phyloP scores from a whole-genome alignment of 1,140 invertebrate species.

The Chironomus striatipennis region DNA sequence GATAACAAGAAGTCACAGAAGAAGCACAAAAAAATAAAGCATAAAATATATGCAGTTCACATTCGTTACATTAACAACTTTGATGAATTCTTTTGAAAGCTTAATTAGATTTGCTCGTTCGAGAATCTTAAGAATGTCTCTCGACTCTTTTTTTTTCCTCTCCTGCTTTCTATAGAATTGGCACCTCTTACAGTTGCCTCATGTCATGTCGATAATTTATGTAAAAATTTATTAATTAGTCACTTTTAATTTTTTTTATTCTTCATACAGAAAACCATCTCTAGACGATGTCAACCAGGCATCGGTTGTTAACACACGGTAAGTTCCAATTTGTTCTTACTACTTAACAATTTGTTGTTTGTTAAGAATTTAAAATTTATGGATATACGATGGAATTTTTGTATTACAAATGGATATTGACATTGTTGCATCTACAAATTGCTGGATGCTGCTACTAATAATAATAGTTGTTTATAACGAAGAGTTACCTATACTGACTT shows the following conservation, averaged over 20 bases:
- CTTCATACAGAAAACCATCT: neutral
- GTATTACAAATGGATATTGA: too few relatives aligned
- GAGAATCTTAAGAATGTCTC: neutral
- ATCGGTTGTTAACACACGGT: slow-evolving; percentile 13
- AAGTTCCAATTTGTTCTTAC: neutral
- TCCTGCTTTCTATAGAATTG: neutral
- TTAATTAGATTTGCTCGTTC: slow-evolving; percentile 22
- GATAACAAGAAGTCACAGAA: too few relatives aligned
- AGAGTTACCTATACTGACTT: too few relatives aligned
- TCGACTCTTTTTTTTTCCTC: neutral
- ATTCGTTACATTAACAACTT: slow-evolving; percentile 13
- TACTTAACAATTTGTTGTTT: neutral
- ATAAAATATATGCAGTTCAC: slow-evolving; percentile 12
- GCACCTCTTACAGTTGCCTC: neutral
- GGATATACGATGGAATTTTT: neutral
- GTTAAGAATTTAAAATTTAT: slow-evolving; percentile 5
- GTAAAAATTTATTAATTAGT: slow-evolving; percentile 23
- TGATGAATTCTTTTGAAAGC: slow-evolving; percentile 8
- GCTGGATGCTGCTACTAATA: too few relatives aligned
- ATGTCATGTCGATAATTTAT: slow-evolving; percentile 1
- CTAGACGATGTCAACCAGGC: neutral
- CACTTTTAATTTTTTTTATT: neutral
- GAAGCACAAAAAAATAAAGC: neutral
- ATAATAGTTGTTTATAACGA: too few relatives aligned
- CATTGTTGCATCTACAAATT: too few relatives aligned